Evolutionary conservation across 2,888 invertebrate genomes (phyloP), one percentile per base, ranked within the genome.

Genomic region (Agrotis exclamationis): DNA sequence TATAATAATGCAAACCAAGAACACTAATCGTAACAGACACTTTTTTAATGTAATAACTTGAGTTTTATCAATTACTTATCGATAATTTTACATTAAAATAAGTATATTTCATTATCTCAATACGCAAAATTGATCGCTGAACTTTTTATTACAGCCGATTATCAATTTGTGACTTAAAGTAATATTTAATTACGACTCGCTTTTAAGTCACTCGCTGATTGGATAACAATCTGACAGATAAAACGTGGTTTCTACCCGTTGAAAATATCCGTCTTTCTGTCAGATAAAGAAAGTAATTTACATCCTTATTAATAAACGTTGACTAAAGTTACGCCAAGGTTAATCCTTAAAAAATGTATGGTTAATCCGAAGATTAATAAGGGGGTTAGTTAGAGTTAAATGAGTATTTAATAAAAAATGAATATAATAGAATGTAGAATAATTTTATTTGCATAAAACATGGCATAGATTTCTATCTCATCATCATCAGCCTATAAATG

Each of bases 101-200:
- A 39, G 28, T 33, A n/a, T 24, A 20, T 47, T 39, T 54, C 16
- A 20, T 20, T 65, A 65, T 56, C n/a, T 50, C 13, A 50, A 18
- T 56, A 56, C 54, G 28, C 11, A 14, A 56, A 73, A 44, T 22
- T 63, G 22, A 56, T 64, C 33, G 22, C 48, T 48, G 48, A 73
- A 73, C 71, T 54, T 11, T 50, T 3, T 20, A 20, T 44, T 48
- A 24, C 5, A 51, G 14, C 18, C 24, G 44, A 44, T 70, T 64
- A 72, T 73, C 50, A 57, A 50, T 57, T 72, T 56, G 16, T 33
- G 11, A 28, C 20, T 57, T 14, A 18, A 58, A 18, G 48, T 56
- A 65, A 65, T 57, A 57, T 51, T 63, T 63, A 16, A 76, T 69
- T 75, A 51, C 69, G 58, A n/a, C 20, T 63, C 45, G 13, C n/a